A percentile compares a stretch with the other conserved stretches of the same genome.
phyloP scores from a whole-genome alignment of 2,888 invertebrate genomes.

The Alcis repandata region DNA sequence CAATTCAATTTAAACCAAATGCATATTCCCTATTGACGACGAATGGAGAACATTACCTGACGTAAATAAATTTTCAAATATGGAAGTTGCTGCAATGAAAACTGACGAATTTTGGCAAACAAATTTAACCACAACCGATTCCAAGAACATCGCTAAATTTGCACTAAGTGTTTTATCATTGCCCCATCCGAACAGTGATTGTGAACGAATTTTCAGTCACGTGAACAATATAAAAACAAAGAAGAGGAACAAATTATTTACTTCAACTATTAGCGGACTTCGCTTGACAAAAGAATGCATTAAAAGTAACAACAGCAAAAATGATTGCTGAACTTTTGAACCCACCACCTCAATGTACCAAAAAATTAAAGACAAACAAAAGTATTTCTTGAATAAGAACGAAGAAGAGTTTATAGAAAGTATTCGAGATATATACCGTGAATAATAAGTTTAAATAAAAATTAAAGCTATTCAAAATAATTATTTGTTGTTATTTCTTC shows the following conservation, averaged over 20 bases:
- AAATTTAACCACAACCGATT: slow-evolving; percentile 12
- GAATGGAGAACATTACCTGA: neutral
- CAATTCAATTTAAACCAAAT: too few relatives aligned
- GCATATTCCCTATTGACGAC: too few relatives aligned
- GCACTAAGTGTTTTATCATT: slow-evolving; percentile 29
- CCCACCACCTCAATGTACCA: slow-evolving; percentile 15
- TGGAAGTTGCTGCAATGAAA: slow-evolving; percentile 9
- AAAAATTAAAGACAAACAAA: slow-evolving; percentile 1
- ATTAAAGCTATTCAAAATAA: neutral
- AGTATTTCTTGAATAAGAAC: neutral
- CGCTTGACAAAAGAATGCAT: slow-evolving; percentile 21
- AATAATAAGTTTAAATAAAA: slow-evolving; percentile 1
- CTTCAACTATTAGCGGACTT: slow-evolving; percentile 24
- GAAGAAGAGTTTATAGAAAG: neutral
- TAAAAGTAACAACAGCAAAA: slow-evolving; percentile 12
- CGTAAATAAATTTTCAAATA: slow-evolving; percentile 24
- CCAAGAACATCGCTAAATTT: slow-evolving; percentile 1
- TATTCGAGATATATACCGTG: neutral
- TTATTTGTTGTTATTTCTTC: too few relatives aligned
- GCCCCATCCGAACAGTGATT: slow-evolving; percentile 27
- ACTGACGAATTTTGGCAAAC: slow-evolving; percentile 30
- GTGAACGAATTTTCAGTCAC: slow-evolving; percentile 26
- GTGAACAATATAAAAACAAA: slow-evolving; percentile 34
- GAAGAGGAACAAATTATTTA: slow-evolving; percentile 23
- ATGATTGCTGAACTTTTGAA: slow-evolving; percentile 12